Evolutionary conservation across 2,113 vertebrate genomes (phyloP), one percentile per base, ranked within the genome.

Genomic region (Dunckerocampus dactyliophorus): DNA sequence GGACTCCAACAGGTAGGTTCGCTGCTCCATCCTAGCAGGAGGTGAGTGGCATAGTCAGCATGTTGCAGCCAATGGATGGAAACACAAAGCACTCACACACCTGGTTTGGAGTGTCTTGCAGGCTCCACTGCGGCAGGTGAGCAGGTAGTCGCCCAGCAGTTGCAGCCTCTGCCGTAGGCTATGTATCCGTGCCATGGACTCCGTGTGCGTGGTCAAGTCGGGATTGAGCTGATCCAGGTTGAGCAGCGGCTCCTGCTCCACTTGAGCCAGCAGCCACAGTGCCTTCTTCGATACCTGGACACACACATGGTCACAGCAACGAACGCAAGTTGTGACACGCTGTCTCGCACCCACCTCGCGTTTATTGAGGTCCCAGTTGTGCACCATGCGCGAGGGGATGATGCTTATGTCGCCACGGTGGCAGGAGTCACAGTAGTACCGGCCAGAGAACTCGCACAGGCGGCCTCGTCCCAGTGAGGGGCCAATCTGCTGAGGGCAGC

Each of bases 371-470:
- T 99, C 96, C 97, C 97, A 99, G 90, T 98, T 99, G 88, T 99
- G 95, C 78, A 99, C 90, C 88, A 99, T 87, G 67, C 95, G 93
- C 0, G 97, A 94, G 0, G 97, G 97, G 69, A 99, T 95, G 79
- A 97, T 81, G 0, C 71, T 88, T 55, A 82, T 83, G 51, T 96
- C 89, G 0, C 95, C 94, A 6, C 64, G 88, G 82, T 99, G 95
- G 88, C 97, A 99, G 78, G 84, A 83, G 59, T 95, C 93, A 0
- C 97, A 99, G 77, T 95, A 97, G 82, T 95, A 94, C 63, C 88
- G 93, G 9, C 93, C 92, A 0, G 96, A 94, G 86, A 94, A 98
- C 76, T 94, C 88, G 14, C 96, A 99, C 43, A 97, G 83, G 77
- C 92, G 91, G 70, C 93, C 92, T 82, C 86, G 92, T 1, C 89